Evolutionary conservation across 2,113 vertebrate species (phyloP), one percentile per base, ranked within the genome.

Genomic region (Halcyon senegalensis): DNA sequence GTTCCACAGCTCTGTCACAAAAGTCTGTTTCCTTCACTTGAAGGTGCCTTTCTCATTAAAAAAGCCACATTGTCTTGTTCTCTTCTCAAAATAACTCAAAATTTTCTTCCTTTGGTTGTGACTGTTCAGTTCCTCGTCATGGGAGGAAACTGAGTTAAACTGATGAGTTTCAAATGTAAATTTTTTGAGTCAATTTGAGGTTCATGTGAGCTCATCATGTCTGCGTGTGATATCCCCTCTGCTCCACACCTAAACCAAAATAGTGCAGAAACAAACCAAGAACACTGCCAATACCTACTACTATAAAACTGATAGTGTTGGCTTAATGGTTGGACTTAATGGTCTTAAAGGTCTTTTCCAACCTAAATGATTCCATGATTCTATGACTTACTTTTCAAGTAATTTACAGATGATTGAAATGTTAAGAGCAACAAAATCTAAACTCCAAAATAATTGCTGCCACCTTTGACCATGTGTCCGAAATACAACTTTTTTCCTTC

Each of bases 31-130:
- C 88, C 88, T 93, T 77, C 80, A 60, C 88, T 94, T 68, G 83
- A 86, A 94, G 90, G 93, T 90, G 50, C 41, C 39, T 86, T 94
- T 86, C 88, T 84, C 68, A 94, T 94, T 92, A 75, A 70, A 93
- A 95, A 96, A 95, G 59, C 59, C 90, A 92, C 82, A 86, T 12
- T 74, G 75, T 31, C 88, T 87, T 77, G 8, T 89, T 92, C 72
- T 92, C 3, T 0, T 86, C 92, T 89, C 86, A 97, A 90, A 97
- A 96, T 97, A 98, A 89, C 87, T 93, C 85, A 72, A n/a, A 44
- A 25, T 74, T 86, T 96, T 92, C 73, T 88, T 96, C 73, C 85
- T 78, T 95, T 96, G 68, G 64, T 93, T 90, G 75, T 90, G 74
- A 95, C 62, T 95, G 16, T 79, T 93, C 70, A 75, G 50, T 84